A percentile compares a stretch with the other conserved stretches of the same genome.
These are phyloP conservation scores for Smutsia gigantea DNA, from an alignment of 2,797 vertebrate species.

Conservation along the genomic window DNA sequence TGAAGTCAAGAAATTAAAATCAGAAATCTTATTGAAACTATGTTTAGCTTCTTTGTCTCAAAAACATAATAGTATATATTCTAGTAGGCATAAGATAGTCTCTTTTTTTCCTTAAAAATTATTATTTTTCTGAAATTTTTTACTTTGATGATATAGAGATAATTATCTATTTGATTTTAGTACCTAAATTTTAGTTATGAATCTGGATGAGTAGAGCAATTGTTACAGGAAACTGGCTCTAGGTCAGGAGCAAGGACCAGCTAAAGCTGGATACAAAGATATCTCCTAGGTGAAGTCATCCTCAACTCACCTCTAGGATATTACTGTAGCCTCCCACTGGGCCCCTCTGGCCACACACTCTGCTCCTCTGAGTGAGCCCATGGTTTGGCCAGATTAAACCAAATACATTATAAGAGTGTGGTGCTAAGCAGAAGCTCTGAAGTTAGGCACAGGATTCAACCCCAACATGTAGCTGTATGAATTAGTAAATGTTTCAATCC, in stretches of 20 bases:
- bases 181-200: conserved; percentile 8
- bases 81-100: not conserved
- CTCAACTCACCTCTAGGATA: not conserved
- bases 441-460: not conserved
- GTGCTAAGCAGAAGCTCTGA: not conserved
- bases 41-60: conserved; percentile 44
- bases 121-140: conserved; percentile 16
- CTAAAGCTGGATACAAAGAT: not conserved
- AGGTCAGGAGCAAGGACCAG: not conserved
- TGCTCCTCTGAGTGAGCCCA: not conserved
- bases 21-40: conserved; percentile 11
- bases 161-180: conserved; percentile 13
- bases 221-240: not conserved
- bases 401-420: not conserved
- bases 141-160: not conserved
- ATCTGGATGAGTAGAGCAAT: not conserved
- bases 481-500: not conserved
- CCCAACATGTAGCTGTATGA: not conserved
- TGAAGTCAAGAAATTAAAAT: conserved; percentile 57
- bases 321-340: not conserved
- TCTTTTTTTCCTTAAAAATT: conserved; percentile 4
- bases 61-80: not conserved
- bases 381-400: not conserved
- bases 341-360: not conserved
- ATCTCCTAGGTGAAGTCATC: not conserved